Base-by-base conservation (phyloP, 2,113 vertebrate species). In the Pterocles orientalis region DNA sequence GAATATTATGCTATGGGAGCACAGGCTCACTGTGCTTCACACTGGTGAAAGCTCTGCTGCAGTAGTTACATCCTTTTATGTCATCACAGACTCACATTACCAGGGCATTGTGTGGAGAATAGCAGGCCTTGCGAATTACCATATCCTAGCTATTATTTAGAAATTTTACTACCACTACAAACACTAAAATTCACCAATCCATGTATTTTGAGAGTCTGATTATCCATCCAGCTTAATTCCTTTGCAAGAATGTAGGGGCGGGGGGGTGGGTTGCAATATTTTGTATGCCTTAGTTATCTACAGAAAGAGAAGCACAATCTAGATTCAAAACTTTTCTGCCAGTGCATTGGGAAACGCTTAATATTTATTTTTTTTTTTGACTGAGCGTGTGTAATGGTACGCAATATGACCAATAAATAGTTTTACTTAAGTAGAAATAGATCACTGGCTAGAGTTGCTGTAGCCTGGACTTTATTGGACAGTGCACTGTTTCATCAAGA, bases 1-100 rank as follows among this genome's bases (percentile, higher is more conserved):
- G 33, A 62, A 71, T 58, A 18, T 34, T 10, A 14, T 73, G 10
- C 12, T 4, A 56, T 48, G 18, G 20, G 21, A 91, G 31, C 71
- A 54, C 7, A 71, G n/a, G 36, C 8, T 62, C 31, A 10, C 21
- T 3, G 2, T 66, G 31, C 4, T 45, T 81, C 1, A 5, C 31
- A 12, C 18, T 70, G 21, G 6, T 0, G 0, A 53, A 71, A 88
- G 29, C 3, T 23, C 31, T n/a, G 5, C 21, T 47, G 36, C 7
- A n/a, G 51, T 15, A n/a, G 14, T 68, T 60, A 24, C 4, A 57
- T 36, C 34, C 28, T 84, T 87, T 56, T 39, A 1, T 43, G 41
- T 41, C 8, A 8, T 5, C 17, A 6, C 20, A 19, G 7, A 12
- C 14, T 58, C 19, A 31, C 7, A 7, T 82, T 47, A 60, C 8